Base-by-base conservation (phyloP, 2,113 vertebrate genomes). In the Rhombomys opimus region DNA sequence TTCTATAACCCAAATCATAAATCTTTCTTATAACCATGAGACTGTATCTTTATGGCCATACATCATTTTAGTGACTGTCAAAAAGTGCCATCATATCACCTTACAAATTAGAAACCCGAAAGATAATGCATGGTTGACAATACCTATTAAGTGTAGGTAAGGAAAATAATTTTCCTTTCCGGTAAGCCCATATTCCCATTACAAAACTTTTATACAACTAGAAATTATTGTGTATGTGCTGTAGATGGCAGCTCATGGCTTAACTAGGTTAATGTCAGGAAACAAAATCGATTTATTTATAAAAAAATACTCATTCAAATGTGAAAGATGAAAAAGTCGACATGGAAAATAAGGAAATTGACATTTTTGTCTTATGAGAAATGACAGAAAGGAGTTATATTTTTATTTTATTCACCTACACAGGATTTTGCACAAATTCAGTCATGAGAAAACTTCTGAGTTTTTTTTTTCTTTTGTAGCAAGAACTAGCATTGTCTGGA, bases 11-110 rank as follows among this genome's bases (percentile, higher is more conserved):
- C 86, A 93, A 93, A 96, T 93, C 94, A 96, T 98, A 97, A 98
- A 98, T 98, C 96, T 98, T 94, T 92, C 95, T 97, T 97, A 91
- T 97, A 96, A 96, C 88, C 73, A 10, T 77, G 94, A 91, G 92
- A 96, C 95, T 97, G 6, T 90, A 93, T 96, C 95, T 96, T 97
- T 94, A 59, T 54, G 92, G 61, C 95, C 94, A 85, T 97, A 97
- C 93, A 98, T 98, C 97, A 97, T 96, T 95, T 95, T 22, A 91
- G 91, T 96, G 97, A 96, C 93, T 97, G 96, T 97, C 97, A 96
- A 96, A 97, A 97, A 97, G 93, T 96, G 87, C 92, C 96, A 95
- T 96, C 97, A 59, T 91, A 94, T 96, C 98, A 95, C 93, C 59
- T 81, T 92, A 95, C 97, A 97, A 98, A 98, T 97, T 92, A 97